Base-by-base conservation (phyloP, 1,140 invertebrate species). In the Drosophila oshimai region DNA sequence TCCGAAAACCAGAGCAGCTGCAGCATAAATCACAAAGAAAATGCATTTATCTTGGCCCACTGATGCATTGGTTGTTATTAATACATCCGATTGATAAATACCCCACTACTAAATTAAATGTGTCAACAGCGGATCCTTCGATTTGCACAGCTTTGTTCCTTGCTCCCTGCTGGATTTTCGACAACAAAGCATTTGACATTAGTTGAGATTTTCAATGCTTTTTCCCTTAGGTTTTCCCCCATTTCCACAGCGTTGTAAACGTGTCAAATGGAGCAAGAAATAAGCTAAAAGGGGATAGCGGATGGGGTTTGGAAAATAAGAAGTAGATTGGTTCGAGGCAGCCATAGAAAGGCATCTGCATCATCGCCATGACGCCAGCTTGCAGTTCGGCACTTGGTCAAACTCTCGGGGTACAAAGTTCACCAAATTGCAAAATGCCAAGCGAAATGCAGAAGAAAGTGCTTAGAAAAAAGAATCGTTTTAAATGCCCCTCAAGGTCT, bases 111-210 rank as follows among this genome's bases (percentile, higher is more conserved):
- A 80, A 86, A 79, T 84, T 79, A 71, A 58, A 75, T 60, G 54
- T 79, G 70, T 62, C 80, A 57, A 65, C 26, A 34, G 24, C 51
- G 42, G 26, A 57, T 17, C 47, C 24, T 50, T 20, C 33, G 10
- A 50, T 41, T 28, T 36, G 13, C 15, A 6, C 20, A 42, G 39
- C 39, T 41, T 51, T 31, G 50, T 17, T 15, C 26, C 42, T 9
- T 12, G n/a, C 18, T 12, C 10, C 12, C 29, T 15, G 29, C 15
- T 20, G 67, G 39, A 29, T 31, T 31, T 57, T 70, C 71, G 65
- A 74, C 80, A 61, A 87, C 75, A 84, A 84, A 84, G 80, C 61
- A 61, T 76, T 87, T 68, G 76, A 73, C 80, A 86, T 86, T 87
- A 87, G 80, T 69, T 53, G 67, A 86, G 75, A 87, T 86, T 84